A percentile compares a stretch with the other conserved stretches of the same genome.
phyloP scores from a whole-genome alignment of 2,797 vertebrate genomes.

The Rhincodon typus region DNA sequence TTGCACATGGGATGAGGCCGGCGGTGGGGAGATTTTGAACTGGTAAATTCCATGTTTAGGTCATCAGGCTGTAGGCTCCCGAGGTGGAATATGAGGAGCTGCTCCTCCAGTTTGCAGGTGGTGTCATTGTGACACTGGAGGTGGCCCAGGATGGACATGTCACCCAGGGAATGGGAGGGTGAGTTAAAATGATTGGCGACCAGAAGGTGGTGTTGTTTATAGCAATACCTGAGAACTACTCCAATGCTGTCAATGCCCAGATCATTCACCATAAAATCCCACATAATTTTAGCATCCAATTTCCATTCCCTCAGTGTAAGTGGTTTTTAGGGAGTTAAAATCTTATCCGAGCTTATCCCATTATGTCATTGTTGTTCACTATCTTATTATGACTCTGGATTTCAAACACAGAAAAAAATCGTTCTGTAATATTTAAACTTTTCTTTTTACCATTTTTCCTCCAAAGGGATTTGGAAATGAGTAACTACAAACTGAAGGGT shows the following conservation, averaged over 20 bases:
- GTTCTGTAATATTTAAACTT: not conserved
- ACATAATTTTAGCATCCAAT: not conserved
- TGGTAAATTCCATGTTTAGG: no score
- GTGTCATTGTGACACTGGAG: no score
- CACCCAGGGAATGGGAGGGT: no score
- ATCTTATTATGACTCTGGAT: not conserved
- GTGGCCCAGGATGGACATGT: no score
- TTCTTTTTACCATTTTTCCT: not conserved
- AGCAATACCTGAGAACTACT: no score
- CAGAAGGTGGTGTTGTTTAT: no score
- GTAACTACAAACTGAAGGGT: not conserved
- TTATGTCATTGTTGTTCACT: not conserved
- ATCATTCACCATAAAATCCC: not conserved
- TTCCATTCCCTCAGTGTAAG: not conserved
- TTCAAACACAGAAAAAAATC: not conserved
- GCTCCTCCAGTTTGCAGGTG: no score
- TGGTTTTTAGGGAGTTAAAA: not conserved
- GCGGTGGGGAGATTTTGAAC: no score
- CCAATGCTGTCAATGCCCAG: not conserved
- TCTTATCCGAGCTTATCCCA: not conserved
- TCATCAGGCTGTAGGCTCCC: no score
- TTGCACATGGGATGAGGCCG: no score
- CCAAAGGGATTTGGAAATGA: not conserved
- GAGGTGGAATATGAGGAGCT: no score
- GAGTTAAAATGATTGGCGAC: no score